A percentile compares a stretch with the other conserved stretches of the same genome.
Conservation (phyloP, 2,888 invertebrate species). For the Lordiphosa andalusiaca region DNA sequence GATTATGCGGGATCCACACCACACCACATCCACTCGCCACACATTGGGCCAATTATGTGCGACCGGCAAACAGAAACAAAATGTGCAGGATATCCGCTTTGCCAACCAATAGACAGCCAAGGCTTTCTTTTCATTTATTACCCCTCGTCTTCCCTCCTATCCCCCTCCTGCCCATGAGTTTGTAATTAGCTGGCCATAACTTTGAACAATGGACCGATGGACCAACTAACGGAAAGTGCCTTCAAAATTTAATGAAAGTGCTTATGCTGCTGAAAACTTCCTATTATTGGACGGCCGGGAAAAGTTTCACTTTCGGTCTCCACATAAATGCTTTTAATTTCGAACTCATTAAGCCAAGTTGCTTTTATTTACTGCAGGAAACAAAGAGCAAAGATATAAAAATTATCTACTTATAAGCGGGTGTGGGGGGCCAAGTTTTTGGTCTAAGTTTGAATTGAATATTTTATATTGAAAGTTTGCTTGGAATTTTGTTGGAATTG, state of each 20-base stretch:
- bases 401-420: too few species aligned
- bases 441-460: too few species aligned
- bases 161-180: conserved; percentile 6
- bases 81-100: conserved; percentile 49
- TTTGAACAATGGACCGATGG: conserved; percentile 25
- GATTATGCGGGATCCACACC: conserved; percentile 50
- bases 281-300: conserved; percentile 13
- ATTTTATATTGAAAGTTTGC: too few species aligned
- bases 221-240: conserved; percentile 12
- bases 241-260: conserved; percentile 27
- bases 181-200: conserved; percentile 55
- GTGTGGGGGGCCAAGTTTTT: too few species aligned
- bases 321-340: conserved; percentile 24
- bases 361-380: conserved; percentile 9
- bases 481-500: too few species aligned
- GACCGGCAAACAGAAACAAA: conserved; percentile 39
- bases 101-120: conserved; percentile 29
- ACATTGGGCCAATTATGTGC: conserved; percentile 2
- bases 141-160: not conserved
- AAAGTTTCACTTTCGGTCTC: conserved; percentile 17
- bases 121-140: conserved; percentile 15
- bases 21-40: conserved; percentile 6
- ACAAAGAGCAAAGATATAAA: too few species aligned
- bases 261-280: conserved; percentile 13
- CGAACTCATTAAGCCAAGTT: conserved; percentile 39